A percentile compares a stretch with the other conserved stretches of the same genome.
Evolutionary conservation across 2,888 invertebrate species (phyloP).

Genomic region (Pristionchus exspectatus): DNA sequence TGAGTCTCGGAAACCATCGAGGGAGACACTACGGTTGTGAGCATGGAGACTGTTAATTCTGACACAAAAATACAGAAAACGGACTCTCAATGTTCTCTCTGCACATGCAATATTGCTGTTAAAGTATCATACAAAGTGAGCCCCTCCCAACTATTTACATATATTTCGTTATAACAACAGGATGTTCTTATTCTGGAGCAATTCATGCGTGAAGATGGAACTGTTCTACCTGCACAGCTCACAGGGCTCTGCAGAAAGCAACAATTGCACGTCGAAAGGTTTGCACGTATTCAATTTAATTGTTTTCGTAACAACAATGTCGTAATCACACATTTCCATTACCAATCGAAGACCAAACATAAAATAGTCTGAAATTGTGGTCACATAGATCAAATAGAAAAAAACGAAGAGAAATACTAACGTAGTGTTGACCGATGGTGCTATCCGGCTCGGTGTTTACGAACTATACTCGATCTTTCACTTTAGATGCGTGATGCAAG

Average conservation of each 20-base stretch:
- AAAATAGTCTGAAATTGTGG: too few species aligned
- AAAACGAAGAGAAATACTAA: too few species aligned
- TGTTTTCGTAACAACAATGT: background rate
- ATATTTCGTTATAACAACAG: slow-evolving; percentile 58
- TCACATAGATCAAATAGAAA: too few species aligned
- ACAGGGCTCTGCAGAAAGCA: slow-evolving; percentile 78
- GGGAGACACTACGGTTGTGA: slow-evolving; percentile 58
- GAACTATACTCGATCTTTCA: background rate
- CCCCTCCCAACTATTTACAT: background rate
- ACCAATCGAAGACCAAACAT: too few species aligned
- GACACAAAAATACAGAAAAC: slow-evolving; percentile 55
- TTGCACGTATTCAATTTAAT: too few species aligned
- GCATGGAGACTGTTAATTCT: slow-evolving; percentile 60
- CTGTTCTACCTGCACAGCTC: slow-evolving; percentile 77
- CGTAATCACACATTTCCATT: too few species aligned
- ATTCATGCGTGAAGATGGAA: slow-evolving; percentile 79
- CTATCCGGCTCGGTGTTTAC: background rate
- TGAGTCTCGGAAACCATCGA: slow-evolving; percentile 57
- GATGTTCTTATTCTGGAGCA: slow-evolving; percentile 80
- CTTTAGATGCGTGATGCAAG: slow-evolving; percentile 77
- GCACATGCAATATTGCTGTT: slow-evolving; percentile 74
- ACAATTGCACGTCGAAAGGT: slow-evolving; percentile 73
- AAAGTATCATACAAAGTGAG: slow-evolving; percentile 69
- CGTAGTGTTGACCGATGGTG: too few species aligned
- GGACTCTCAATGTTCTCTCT: slow-evolving; percentile 67